Evolutionary conservation across 2,113 vertebrate species (phyloP).

Genomic region (Nettapus auritus): DNA sequence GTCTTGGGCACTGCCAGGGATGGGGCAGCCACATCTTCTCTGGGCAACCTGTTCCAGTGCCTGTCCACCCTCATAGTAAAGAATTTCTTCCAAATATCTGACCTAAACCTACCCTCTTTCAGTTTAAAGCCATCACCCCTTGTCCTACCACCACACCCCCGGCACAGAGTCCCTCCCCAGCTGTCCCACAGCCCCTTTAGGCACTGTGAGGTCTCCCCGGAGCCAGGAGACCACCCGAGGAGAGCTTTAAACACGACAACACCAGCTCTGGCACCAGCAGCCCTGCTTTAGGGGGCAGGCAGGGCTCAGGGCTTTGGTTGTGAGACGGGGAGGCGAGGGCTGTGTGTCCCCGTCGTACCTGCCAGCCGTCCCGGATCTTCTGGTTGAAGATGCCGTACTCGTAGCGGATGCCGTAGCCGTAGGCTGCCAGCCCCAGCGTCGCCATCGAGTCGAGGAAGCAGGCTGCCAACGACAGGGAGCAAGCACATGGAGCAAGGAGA

Average conservation of each 20-base stretch:
- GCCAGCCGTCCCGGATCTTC: slow-evolving; percentile 95
- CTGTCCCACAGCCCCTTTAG: too few species aligned
- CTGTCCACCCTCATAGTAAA: too few species aligned
- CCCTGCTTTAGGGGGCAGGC: neutral
- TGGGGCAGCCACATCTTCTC: too few species aligned
- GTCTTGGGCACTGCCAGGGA: too few species aligned
- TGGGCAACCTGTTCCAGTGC: too few species aligned
- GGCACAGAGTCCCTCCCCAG: too few species aligned
- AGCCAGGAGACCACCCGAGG: too few species aligned
- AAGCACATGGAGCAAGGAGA: fast-evolving
- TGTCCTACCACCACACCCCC: too few species aligned
- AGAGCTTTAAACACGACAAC: neutral
- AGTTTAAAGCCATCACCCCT: too few species aligned
- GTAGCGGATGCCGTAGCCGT: slow-evolving; percentile 96
- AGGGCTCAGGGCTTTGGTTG: fast-evolving
- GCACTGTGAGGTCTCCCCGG: too few species aligned
- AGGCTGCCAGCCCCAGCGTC: slow-evolving; percentile 93
- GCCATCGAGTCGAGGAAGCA: slow-evolving; percentile 98
- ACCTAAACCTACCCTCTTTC: too few species aligned
- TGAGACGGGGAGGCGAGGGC: fast-evolving
- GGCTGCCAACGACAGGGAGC: slow-evolving; percentile 72
- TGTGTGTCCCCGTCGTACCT: slow-evolving; percentile 72
- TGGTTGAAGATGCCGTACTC: slow-evolving; percentile 99
- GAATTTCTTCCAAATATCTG: too few species aligned
- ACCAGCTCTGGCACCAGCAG: neutral